Evolutionary conservation across 2,797 vertebrate genomes (phyloP).

Genomic region (Xenops minutus): DNA sequence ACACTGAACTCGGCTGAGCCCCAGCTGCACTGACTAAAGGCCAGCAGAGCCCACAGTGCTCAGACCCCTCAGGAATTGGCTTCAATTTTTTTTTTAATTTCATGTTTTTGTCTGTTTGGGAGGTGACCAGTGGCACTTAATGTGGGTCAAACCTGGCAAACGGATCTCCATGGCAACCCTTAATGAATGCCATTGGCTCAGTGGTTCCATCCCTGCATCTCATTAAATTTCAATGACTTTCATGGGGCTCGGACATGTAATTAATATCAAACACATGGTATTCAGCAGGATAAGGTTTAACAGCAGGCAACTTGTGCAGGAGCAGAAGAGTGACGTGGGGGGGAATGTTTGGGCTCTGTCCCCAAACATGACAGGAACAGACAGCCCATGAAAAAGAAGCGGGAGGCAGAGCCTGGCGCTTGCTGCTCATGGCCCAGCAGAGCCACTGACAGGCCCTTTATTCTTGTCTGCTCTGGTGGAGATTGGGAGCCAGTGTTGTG

Average conservation of each 20-base stretch:
- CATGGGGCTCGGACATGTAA: constrained; percentile 67
- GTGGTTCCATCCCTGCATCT: constrained; percentile 68
- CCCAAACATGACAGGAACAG: constrained; percentile 8
- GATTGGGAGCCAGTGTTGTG: not conserved
- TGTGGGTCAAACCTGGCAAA: constrained; percentile 73
- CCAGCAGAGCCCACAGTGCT: not conserved
- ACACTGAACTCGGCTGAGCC: not conserved
- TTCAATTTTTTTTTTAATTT: constrained; percentile 47
- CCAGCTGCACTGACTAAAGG: constrained; percentile 20
- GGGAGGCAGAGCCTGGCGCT: not conserved
- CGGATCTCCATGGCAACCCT: constrained; percentile 71
- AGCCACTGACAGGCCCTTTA: not conserved
- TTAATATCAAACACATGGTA: constrained; percentile 73
- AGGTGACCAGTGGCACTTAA: constrained; percentile 69
- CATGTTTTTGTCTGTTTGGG: constrained; percentile 65
- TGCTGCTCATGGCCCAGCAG: not conserved
- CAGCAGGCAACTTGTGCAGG: constrained; percentile 44
- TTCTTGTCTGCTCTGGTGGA: not conserved
- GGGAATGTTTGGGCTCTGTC: not conserved
- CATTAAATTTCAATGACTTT: constrained; percentile 77
- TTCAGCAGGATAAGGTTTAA: constrained; percentile 63
- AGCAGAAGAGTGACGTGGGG: not conserved
- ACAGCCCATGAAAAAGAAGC: not conserved
- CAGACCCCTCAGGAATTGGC: constrained; percentile 49
- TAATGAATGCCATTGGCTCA: constrained; percentile 74